Conservation (phyloP, 2,113 vertebrate species). For the Vombatus ursinus region DNA sequence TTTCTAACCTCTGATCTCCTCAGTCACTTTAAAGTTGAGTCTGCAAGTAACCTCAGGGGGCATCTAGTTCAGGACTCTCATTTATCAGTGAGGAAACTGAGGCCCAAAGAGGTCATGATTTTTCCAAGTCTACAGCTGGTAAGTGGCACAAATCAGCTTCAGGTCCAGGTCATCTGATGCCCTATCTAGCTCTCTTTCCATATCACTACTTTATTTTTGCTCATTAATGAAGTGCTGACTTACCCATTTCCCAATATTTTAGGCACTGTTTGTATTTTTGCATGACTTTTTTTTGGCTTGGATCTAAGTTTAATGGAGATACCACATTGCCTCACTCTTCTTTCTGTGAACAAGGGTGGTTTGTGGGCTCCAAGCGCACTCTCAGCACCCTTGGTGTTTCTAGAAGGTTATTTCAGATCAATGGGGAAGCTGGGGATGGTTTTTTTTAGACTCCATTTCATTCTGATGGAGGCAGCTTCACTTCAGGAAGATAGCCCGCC, state of each 20-base stretch:
- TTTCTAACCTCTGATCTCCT: not conserved
- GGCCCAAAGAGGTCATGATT: not conserved
- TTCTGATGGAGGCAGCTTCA: not conserved
- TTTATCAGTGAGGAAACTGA: not conserved
- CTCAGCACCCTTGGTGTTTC: conserved; percentile 43
- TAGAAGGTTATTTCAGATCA: conserved; percentile 53
- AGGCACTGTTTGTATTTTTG: not conserved
- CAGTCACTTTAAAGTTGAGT: not conserved
- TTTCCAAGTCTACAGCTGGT: not conserved
- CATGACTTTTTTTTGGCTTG: not conserved
- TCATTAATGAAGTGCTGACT: not conserved
- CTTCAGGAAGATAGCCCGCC: not conserved
- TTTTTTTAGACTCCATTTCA: not conserved
- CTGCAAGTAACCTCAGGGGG: not conserved
- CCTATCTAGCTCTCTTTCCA: not conserved
- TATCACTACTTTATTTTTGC: not conserved
- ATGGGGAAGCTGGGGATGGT: not conserved
- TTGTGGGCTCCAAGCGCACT: not conserved
- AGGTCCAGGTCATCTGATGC: not conserved
- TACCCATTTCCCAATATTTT: not conserved
- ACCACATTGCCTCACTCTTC: conserved; percentile 32
- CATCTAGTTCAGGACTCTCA: not conserved
- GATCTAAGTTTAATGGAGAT: conserved; percentile 28
- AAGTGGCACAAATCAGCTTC: not conserved
- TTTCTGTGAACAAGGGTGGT: conserved; percentile 32